These are phyloP conservation scores for Diadromus collaris DNA, from an alignment of 2,888 invertebrate species.

Conservation along the genomic window DNA sequence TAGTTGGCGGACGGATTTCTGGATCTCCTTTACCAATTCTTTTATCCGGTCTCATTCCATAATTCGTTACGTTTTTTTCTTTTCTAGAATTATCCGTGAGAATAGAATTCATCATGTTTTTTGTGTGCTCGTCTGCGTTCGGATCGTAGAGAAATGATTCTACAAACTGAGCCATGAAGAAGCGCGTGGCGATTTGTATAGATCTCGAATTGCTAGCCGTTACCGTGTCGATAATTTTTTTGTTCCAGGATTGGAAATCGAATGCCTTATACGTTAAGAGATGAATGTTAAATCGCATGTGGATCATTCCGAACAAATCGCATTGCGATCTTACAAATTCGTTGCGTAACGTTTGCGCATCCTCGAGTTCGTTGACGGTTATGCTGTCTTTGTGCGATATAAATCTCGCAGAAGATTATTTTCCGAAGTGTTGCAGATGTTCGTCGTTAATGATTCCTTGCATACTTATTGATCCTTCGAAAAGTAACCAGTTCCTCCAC, in stretches of 20 bases:
- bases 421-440: conserved; percentile 22
- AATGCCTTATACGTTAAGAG: conserved; percentile 23
- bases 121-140: neutral
- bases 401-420: conserved; percentile 12
- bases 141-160: neutral
- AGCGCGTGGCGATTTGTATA: conserved; percentile 23
- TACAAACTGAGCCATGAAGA: conserved; percentile 25
- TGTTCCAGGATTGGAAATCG: conserved; percentile 33
- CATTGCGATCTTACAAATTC: neutral
- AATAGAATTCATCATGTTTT: neutral
- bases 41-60: too few relatives aligned
- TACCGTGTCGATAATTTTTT: conserved; percentile 33
- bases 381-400: conserved; percentile 1
- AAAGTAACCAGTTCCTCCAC: conserved; percentile 41
- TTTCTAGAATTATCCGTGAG: too few relatives aligned
- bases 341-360: neutral
- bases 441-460: conserved; percentile 7
- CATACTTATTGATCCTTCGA: neutral
- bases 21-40: conserved; percentile 3
- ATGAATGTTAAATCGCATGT: conserved; percentile 36
- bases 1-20: conserved; percentile 1
- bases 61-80: too few relatives aligned
- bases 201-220: conserved; percentile 16
- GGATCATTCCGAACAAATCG: conserved; percentile 1
- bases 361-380: neutral